Conservation (phyloP, 2,797 vertebrate species). For the Syncerus caffer region DNA sequence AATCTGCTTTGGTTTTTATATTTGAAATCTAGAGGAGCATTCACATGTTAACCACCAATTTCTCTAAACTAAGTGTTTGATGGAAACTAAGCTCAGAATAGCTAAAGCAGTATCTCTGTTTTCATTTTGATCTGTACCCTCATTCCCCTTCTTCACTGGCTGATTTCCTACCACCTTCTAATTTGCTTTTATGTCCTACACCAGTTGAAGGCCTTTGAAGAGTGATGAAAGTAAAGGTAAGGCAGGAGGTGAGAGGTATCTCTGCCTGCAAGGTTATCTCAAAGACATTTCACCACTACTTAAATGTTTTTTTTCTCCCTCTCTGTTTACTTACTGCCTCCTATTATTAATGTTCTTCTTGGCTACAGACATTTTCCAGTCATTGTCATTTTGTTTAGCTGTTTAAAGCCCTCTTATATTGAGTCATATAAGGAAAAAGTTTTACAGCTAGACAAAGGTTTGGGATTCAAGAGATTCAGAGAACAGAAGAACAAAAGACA, state of each 20-base stretch:
- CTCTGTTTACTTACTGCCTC: background rate
- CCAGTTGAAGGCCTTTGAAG: background rate
- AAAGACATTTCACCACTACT: background rate
- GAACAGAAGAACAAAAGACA: background rate
- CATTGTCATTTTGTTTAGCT: background rate
- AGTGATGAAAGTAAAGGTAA: background rate
- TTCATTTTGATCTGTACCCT: background rate
- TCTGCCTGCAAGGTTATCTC: background rate
- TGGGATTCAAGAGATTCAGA: background rate
- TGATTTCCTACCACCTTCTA: background rate
- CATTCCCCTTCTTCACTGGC: background rate
- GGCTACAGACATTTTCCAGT: background rate
- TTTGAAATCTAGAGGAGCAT: background rate
- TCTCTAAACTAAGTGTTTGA: background rate
- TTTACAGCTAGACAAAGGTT: background rate
- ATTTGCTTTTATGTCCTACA: background rate
- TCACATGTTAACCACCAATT: background rate
- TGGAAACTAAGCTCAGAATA: background rate
- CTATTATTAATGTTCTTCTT: background rate
- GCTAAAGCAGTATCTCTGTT: background rate
- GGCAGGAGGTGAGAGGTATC: background rate
- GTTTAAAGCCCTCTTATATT: background rate
- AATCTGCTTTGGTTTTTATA: background rate
- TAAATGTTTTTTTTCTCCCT: background rate
- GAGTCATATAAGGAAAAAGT: background rate